Base-by-base conservation (phyloP, 2,113 vertebrate genomes). In the Junco hyemalis region DNA sequence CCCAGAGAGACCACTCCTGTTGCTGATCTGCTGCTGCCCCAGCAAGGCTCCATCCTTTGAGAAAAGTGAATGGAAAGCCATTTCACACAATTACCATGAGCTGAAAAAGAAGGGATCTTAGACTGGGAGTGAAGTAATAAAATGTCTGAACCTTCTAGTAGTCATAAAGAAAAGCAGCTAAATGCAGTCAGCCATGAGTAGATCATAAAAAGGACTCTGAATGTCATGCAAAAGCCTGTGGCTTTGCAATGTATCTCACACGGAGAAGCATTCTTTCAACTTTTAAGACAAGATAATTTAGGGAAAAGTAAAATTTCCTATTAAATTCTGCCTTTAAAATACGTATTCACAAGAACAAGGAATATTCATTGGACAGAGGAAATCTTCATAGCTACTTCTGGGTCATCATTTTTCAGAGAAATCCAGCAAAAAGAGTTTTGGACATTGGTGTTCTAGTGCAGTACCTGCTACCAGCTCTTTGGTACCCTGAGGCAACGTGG, bases 131-230 rank as follows among this genome's bases (percentile, higher is more conserved):
- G 69, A 84, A 92, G 56, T 64, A 17, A 68, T 86, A 83, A 94
- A 94, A 90, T 66, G 47, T 54, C 72, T 86, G 86, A 90, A 83
- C 21, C 29, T 88, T 73, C 63, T 28, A 50, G 23, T 8, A 88
- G 78, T 69, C 87, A 72, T 92, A 92, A 96, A 80, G 81, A 88
- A 95, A 90, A 61, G 50, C 19, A 66, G 56, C 68, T 64, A 54
- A 90, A 86, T 8, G n/a, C 76, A 93, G 45, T 13, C 54, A 93
- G 68, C 42, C 64, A 90, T 78, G 35, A 68, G 31, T 3, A 78
- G 44, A 77, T 23, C 51, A 22, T 33, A 74, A 68, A 93, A 86
- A 78, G 60, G 65, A 79, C 61, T 64, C 26, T 45, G 66, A 84
- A 78, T 81, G 60, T 59, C 86, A 74, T 48, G 73, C n/a, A 92